Evolutionary conservation across 2,888 invertebrate genomes (phyloP).

Genomic region (Thalpophila matura): DNA sequence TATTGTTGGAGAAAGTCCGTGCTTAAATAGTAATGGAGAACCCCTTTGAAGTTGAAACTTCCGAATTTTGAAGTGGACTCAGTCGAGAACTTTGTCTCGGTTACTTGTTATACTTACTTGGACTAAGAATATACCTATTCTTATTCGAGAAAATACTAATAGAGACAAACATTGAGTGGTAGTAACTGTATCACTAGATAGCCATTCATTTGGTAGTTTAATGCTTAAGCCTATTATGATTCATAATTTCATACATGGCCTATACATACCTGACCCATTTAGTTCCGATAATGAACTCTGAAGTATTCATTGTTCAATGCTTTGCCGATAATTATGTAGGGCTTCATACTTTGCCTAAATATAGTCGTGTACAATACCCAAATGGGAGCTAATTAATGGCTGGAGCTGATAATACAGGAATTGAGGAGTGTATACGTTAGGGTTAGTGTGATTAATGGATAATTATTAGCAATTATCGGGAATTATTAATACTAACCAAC

Average conservation of each 20-base stretch:
- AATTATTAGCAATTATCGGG: no score
- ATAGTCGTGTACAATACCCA: neutral
- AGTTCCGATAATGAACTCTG: slow-evolving; percentile 13
- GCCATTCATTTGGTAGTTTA: slow-evolving; percentile 16
- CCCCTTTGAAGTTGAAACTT: slow-evolving; percentile 65
- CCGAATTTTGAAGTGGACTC: slow-evolving; percentile 66
- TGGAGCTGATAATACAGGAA: neutral
- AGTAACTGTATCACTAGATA: slow-evolving; percentile 20
- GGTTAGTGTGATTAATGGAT: no score
- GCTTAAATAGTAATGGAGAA: slow-evolving; percentile 65
- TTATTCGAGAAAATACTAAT: slow-evolving; percentile 15
- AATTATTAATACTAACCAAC: no score
- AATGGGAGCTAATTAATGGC: neutral
- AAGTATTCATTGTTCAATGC: slow-evolving; percentile 15
- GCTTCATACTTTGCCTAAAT: slow-evolving; percentile 5
- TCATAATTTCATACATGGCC: no score
- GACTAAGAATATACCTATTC: slow-evolving; percentile 6
- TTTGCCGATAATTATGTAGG: neutral
- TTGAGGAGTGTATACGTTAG: neutral
- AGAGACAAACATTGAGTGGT: slow-evolving; percentile 3
- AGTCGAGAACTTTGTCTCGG: slow-evolving; percentile 58
- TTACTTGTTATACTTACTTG: slow-evolving; percentile 43
- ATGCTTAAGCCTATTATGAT: slow-evolving; percentile 31
- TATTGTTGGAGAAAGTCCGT: slow-evolving; percentile 53
- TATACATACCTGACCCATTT: slow-evolving; percentile 15